phyloP scores from a whole-genome alignment of 2,113 vertebrate species.

The Malaclemys terrapin region DNA sequence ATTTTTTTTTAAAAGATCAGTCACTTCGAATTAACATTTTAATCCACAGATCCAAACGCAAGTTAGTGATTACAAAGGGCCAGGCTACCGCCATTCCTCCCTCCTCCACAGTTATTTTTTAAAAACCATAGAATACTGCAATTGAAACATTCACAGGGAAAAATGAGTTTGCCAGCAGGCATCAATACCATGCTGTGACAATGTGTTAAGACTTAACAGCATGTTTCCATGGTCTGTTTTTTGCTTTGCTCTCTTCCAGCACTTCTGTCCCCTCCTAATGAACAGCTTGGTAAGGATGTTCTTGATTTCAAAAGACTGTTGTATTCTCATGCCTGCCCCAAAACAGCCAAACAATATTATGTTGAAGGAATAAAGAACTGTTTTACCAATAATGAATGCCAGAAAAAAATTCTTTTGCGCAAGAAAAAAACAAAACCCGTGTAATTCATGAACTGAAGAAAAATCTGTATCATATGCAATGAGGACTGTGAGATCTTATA shows the following conservation, averaged over 20 bases:
- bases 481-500: neutral
- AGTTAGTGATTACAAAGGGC: neutral
- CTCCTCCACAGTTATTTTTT: neutral
- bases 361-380: neutral
- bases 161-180: neutral
- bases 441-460: neutral
- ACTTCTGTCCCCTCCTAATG: neutral
- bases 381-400: neutral
- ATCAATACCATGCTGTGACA: no score
- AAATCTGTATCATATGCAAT: neutral
- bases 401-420: neutral
- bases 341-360: neutral
- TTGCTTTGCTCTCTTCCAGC: neutral
- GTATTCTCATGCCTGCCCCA: neutral
- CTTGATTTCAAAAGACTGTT: neutral
- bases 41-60: neutral
- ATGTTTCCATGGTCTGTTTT: neutral
- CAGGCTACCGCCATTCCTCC: neutral
- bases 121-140: neutral
- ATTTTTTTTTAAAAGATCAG: neutral
- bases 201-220: neutral
- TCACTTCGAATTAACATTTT: neutral
- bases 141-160: neutral
- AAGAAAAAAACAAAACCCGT: neutral
- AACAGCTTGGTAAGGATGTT: neutral